phyloP scores from a whole-genome alignment of 2,113 vertebrate species.

The Oenanthe oenanthe region DNA sequence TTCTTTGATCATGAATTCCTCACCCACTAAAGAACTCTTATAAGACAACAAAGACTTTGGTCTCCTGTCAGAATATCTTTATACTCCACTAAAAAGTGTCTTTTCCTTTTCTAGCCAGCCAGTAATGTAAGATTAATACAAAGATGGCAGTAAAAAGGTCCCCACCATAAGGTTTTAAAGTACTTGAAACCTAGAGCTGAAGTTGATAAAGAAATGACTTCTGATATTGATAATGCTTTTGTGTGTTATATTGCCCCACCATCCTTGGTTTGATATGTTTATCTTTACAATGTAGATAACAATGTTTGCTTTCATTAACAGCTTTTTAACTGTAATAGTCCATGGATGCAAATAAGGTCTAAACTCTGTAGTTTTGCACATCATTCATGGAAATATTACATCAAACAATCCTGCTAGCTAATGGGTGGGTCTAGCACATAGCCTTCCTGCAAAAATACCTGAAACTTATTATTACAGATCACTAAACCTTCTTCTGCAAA shows the following conservation, averaged over 20 bases:
- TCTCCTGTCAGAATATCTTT: not conserved
- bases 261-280: not conserved
- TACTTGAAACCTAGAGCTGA: not conserved
- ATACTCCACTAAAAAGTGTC: not conserved
- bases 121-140: not conserved
- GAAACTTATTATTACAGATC: not conserved
- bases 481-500: not conserved
- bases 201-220: not conserved
- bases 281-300: not conserved
- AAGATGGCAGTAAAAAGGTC: not conserved
- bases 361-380: not conserved
- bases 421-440: not conserved
- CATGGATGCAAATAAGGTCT: not conserved
- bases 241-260: not conserved
- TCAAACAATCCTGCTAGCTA: not conserved
- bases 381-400: not conserved
- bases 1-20: not conserved
- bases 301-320: slow-evolving; percentile 21
- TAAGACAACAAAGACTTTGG: not conserved
- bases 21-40: not conserved
- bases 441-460: not conserved
- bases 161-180: not conserved
- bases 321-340: not conserved
- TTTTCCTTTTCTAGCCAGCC: not conserved
- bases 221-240: not conserved